Base-by-base conservation (phyloP, 1,140 invertebrate genomes). In the Rhopalosiphum maidis region DNA sequence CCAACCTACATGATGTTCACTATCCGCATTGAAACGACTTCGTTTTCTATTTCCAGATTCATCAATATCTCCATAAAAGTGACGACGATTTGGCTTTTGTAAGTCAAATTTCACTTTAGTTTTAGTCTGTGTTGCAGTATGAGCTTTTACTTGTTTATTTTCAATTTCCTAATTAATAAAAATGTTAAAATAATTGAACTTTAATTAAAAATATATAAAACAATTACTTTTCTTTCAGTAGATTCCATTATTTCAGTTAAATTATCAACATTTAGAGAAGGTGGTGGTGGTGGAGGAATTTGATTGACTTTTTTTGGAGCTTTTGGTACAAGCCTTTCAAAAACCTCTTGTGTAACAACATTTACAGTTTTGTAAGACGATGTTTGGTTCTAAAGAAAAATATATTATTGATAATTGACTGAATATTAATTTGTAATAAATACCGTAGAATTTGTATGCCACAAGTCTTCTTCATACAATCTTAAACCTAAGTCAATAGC, bases 1-100 rank as follows among this genome's bases (percentile, higher is more conserved):
- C 99, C 99, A 99, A 43, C 99, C 99, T 77, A 99, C 98, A 95
- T 99, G 98, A 95, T 98, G 97, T 95, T 99, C 99, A 83, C 98
- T 96, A 0, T 98, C 98, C 87, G 98, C 98, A 96, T 99, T 99
- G 94, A 97, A 97, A 94, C 98, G 98, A 95, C 99, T 98, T 55
- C 98, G 96, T 8, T 93, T 93, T 37, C 91, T 83, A 93, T 93
- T 7, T 6, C 91, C 91, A 25, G 91, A 93, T 85, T 93, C 91
- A 86, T 93, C 91, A 55, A 93, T 93, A 30, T 93, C 91, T 55
- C 91, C 91, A 93, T 93, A 93, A 2, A 93, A 93, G 30, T 93
- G 91, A 37, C 91, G 91, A 25, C 82, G 77, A 93, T 93, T 93
- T 55, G 68, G 91, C 51, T 85, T 93, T 85, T 85, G 68, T 41